Conservation (phyloP, 2,888 invertebrate genomes). For the Megalurothrips usitatus region DNA sequence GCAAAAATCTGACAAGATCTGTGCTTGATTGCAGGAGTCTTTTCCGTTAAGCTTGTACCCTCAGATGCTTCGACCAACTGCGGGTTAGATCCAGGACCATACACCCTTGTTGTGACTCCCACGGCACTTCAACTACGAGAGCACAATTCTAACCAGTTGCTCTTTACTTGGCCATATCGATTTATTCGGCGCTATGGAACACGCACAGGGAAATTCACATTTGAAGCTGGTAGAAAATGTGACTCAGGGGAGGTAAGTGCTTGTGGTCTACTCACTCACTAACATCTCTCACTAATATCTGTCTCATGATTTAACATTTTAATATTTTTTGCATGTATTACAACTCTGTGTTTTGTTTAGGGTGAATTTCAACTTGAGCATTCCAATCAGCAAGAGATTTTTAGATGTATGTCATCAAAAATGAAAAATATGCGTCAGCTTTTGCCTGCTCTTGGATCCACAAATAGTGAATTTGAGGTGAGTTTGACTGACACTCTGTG, state of each 20-base stretch:
- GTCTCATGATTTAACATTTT: neutral
- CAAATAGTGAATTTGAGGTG: neutral
- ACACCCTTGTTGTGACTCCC: conserved; percentile 68
- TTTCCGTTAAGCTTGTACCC: conserved; percentile 69
- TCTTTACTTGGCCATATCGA: conserved; percentile 79
- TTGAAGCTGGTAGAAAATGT: conserved; percentile 83
- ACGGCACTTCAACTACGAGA: conserved; percentile 70
- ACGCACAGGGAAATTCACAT: conserved; percentile 77
- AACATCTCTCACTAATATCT: conserved; percentile 4
- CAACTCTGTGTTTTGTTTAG: neutral
- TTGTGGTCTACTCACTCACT: conserved; percentile 57
- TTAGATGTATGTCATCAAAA: conserved; percentile 71
- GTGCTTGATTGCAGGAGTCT: conserved; percentile 53
- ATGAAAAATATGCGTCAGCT: conserved; percentile 85
- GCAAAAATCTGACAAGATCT: too few species aligned
- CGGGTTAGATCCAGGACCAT: conserved; percentile 64
- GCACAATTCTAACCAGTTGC: conserved; percentile 58
- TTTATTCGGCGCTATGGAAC: conserved; percentile 82
- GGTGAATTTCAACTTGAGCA: conserved; percentile 55
- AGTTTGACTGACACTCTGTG: too few species aligned
- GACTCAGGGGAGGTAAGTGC: conserved; percentile 66
- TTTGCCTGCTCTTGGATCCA: conserved; percentile 53
- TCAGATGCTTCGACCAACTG: conserved; percentile 76
- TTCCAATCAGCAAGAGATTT: conserved; percentile 76
- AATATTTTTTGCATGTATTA: neutral